Conservation (phyloP, 23 tunicate species). For the Botrylloides violaceus region DNA sequence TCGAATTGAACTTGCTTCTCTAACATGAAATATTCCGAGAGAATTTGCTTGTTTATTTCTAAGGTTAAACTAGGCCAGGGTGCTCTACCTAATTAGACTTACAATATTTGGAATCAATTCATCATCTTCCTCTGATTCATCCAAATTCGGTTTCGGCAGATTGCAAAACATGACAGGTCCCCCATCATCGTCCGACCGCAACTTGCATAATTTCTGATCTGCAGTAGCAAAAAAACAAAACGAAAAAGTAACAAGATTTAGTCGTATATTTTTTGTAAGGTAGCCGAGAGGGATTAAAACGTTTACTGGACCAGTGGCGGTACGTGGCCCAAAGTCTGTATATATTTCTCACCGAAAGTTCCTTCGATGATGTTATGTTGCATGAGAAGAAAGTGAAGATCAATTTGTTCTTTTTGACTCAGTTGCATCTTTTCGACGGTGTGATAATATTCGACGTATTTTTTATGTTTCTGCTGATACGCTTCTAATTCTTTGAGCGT, state of each 20-base stretch:
- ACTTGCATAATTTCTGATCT: conserved; percentile 56
- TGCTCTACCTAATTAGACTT: not conserved
- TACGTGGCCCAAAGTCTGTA: too few relatives aligned
- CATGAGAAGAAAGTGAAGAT: conserved; percentile 46
- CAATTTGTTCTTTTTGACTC: conserved; percentile 28
- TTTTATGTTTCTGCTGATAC: conserved; percentile 67
- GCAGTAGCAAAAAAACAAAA: not conserved
- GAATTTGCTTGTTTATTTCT: too few relatives aligned
- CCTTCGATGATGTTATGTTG: conserved; percentile 68
- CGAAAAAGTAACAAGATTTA: not conserved
- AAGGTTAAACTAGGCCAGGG: too few relatives aligned
- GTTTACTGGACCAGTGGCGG: too few relatives aligned
- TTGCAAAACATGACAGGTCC: conserved; percentile 55
- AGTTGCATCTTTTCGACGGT: conserved; percentile 33
- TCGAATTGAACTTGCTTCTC: too few relatives aligned
- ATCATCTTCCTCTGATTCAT: conserved; percentile 3
- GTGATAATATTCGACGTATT: conserved; percentile 30
- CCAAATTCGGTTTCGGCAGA: conserved; percentile 26
- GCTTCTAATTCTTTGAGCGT: conserved; percentile 72
- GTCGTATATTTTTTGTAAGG: not conserved
- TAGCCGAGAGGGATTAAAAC: too few relatives aligned
- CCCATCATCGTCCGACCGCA: conserved; percentile 40
- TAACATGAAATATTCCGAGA: too few relatives aligned
- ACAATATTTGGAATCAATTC: conserved; percentile 18
- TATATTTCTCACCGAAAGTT: conserved; percentile 35